Evolutionary conservation across 2,113 vertebrate genomes (phyloP), one percentile per base, ranked within the genome.

Genomic region (Addax nasomaculatus): DNA sequence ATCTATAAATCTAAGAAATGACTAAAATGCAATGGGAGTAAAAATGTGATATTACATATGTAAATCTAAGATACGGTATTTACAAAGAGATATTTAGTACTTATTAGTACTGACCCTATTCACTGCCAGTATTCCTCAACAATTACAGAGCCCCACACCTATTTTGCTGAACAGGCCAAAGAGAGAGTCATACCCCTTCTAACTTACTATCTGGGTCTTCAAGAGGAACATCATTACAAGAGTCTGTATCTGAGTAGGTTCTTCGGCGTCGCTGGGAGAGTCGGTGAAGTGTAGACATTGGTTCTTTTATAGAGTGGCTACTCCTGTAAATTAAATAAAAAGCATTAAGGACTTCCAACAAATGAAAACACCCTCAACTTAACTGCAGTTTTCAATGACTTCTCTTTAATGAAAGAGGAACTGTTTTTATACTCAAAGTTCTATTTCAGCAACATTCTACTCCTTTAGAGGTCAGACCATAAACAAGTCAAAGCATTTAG

Each of bases 191-290:
- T n/a, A 87, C 81, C 7, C 47, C 15, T 81, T 85, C 47, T 93
- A 95, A 99, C 99, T 99, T 98, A 99, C 99, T 98, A 80, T 99
- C 99, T 95, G 98, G 97, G 80, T 99, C 99, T 97, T 99, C 99
- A 43, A 96, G 84, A 60, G 96, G 97, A 94, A 80, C 57, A 88
- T 99, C 99, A 90, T 97, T 99, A 96, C 96, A 98, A 85, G 99
- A 98, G 97, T 99, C 99, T 81, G 99, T 99, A 97, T 99, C 99
- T 0, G 99, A 99, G 91, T 99, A 99, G 1, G 99, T 99, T 98
- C 99, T 99, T 96, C 98, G 98, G 96, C 99, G 98, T 64, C 98
- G 97, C 94, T 99, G 99, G 60, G 98, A 98, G 55, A 98, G 96
- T 90, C 98, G 98, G 87, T 99, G 98, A 94, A 98, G 89, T 47